Conservation (phyloP, 2,888 invertebrate species). For the Tetheella fluctuosa region DNA sequence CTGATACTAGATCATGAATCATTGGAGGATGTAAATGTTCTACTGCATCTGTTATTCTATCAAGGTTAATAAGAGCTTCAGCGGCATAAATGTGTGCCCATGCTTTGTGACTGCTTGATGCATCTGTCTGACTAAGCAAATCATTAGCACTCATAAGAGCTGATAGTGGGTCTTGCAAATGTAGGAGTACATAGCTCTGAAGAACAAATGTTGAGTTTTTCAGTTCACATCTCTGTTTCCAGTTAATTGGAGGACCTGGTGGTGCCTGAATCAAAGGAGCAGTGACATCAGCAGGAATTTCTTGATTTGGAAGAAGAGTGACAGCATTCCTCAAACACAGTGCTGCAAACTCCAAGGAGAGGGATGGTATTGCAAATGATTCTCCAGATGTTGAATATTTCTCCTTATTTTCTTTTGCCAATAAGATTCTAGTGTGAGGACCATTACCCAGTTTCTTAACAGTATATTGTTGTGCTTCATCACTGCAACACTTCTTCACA, state of each 20-base stretch:
- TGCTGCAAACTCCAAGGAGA: conserved; percentile 95
- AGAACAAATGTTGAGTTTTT: conserved; percentile 89
- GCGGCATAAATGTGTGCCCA: conserved; percentile 95
- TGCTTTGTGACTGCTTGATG: conserved; percentile 84
- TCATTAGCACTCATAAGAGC: conserved; percentile 91
- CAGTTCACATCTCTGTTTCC: conserved; percentile 84
- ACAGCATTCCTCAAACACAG: conserved; percentile 94
- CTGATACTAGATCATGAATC: conserved; percentile 81
- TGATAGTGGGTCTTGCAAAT: conserved; percentile 92
- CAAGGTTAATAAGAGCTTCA: conserved; percentile 92
- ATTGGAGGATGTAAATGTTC: conserved; percentile 92
- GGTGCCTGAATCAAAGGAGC: conserved; percentile 74
- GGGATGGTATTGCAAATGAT: conserved; percentile 93
- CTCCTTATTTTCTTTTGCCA: conserved; percentile 70
- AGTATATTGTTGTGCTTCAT: conserved; percentile 75
- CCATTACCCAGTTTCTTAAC: conserved; percentile 77
- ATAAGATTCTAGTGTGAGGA: conserved; percentile 69
- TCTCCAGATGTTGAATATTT: conserved; percentile 83
- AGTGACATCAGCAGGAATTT: conserved; percentile 63
- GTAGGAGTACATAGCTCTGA: conserved; percentile 92
- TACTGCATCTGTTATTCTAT: conserved; percentile 92
- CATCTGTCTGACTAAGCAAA: conserved; percentile 88
- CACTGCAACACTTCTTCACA: conserved; percentile 87
- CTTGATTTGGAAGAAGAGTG: conserved; percentile 86
- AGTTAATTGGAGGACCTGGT: conserved; percentile 86